Percentiles rank a stretch among this genome's conserved stretches.
Evolutionary conservation across 2,113 vertebrate genomes (phyloP).

Genomic region (Turnix velox): DNA sequence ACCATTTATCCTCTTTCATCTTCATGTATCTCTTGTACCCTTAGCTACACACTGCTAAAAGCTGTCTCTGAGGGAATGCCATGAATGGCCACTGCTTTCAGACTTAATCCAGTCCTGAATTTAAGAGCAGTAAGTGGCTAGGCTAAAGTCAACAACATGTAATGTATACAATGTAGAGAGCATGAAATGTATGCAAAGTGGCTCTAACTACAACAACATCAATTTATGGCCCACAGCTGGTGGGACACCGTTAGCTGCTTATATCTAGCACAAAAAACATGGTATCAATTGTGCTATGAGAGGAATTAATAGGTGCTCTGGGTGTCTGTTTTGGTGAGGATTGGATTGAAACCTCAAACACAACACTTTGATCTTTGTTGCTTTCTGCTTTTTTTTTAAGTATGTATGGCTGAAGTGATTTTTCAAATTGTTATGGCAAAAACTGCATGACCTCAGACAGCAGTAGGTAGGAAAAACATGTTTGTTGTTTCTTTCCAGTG

Average conservation of each 20-base stretch:
- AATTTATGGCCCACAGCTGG: not conserved
- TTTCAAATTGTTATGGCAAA: not conserved
- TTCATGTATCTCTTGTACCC: not conserved
- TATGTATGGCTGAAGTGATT: accelerated
- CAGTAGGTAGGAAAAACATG: not conserved
- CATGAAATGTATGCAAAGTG: too few relatives aligned
- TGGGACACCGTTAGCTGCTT: not conserved
- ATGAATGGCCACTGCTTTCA: not conserved
- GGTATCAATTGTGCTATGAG: not conserved
- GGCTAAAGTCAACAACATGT: not conserved
- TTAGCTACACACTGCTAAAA: not conserved
- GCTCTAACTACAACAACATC: not conserved
- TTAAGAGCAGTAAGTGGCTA: not conserved
- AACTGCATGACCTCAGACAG: not conserved
- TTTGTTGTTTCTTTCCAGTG: not conserved
- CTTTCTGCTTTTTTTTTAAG: not conserved
- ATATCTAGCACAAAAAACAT: not conserved
- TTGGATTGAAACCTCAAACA: not conserved
- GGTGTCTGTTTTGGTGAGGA: not conserved
- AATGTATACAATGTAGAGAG: not conserved
- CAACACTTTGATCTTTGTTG: not conserved
- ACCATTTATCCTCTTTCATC: not conserved
- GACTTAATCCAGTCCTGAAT: not conserved
- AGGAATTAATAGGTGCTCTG: not conserved
- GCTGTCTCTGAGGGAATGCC: not conserved